Percentiles rank a stretch among this genome's conserved stretches.
Evolutionary conservation across 2,797 vertebrate genomes (phyloP).

Genomic region (Pantherophis vulpinus): DNA sequence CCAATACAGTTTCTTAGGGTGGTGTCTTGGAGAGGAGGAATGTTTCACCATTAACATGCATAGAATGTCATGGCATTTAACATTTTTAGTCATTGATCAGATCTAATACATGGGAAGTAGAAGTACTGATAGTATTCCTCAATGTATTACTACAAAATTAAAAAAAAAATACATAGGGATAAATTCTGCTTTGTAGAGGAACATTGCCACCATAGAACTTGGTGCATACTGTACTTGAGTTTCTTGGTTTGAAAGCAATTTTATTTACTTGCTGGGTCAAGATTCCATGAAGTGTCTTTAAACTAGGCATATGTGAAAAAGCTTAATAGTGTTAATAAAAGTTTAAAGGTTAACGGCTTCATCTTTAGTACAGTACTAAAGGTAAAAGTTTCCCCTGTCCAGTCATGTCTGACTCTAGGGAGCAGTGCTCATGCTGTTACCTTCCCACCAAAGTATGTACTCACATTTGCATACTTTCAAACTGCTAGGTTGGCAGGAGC

Average conservation of each 20-base stretch:
- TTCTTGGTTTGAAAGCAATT: conserved; percentile 31
- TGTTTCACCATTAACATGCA: not conserved
- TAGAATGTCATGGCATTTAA: not conserved
- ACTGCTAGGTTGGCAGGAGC: not conserved
- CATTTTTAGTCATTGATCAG: not conserved
- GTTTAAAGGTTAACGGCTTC: conserved; percentile 15
- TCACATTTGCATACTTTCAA: not conserved
- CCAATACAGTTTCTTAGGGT: not conserved
- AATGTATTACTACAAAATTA: not conserved
- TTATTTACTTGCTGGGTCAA: conserved; percentile 28
- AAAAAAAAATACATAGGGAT: not conserved
- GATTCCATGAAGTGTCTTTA: conserved; percentile 31
- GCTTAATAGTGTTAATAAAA: not conserved
- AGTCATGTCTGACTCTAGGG: not conserved
- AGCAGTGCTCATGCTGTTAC: not conserved
- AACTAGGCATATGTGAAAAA: conserved; percentile 47
- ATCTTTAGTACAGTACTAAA: conserved; percentile 24
- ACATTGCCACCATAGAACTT: conserved; percentile 5
- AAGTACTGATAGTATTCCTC: not conserved
- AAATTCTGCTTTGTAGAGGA: not conserved
- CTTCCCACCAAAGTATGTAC: not conserved
- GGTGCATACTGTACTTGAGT: not conserved
- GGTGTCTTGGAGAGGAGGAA: not conserved
- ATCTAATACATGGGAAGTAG: not conserved
- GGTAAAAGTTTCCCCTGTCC: not conserved